Conservation (phyloP, 2,797 vertebrate species). For the Propithecus perrieri region DNA sequence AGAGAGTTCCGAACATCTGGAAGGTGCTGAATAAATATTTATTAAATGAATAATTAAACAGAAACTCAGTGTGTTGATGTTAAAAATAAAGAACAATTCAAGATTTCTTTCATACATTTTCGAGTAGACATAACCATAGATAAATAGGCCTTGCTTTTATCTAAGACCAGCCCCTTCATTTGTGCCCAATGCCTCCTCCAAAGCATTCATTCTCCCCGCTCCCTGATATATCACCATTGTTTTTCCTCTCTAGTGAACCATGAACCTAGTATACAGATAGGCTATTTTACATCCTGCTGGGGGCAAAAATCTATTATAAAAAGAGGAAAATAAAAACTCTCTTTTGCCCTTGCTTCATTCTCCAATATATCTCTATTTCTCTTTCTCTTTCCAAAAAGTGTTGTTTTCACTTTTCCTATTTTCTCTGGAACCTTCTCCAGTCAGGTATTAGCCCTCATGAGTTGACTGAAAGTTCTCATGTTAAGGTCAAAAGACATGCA, state of each 20-base stretch:
- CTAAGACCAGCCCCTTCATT: accelerated
- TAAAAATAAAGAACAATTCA: not conserved
- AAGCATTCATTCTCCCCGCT: accelerated
- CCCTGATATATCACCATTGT: not conserved
- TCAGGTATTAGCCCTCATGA: not conserved
- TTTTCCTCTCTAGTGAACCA: not conserved
- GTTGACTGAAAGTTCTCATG: not conserved
- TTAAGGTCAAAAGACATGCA: not conserved
- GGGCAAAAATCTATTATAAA: not conserved
- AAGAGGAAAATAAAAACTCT: not conserved
- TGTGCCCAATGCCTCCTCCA: accelerated
- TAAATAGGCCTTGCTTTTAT: not conserved
- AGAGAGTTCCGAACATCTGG: not conserved
- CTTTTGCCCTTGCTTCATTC: not conserved
- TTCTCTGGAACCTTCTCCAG: not conserved
- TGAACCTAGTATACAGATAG: too few species aligned
- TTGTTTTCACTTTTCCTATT: not conserved
- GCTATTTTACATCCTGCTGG: not conserved
- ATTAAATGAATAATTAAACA: not conserved
- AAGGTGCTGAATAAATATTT: not conserved
- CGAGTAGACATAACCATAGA: not conserved
- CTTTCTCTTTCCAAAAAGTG: not conserved
- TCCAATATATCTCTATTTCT: not conserved
- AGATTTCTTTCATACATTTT: not conserved
- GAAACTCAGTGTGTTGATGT: not conserved